phyloP scores from a whole-genome alignment of 1,140 invertebrate species.

The Drosophila orena region DNA sequence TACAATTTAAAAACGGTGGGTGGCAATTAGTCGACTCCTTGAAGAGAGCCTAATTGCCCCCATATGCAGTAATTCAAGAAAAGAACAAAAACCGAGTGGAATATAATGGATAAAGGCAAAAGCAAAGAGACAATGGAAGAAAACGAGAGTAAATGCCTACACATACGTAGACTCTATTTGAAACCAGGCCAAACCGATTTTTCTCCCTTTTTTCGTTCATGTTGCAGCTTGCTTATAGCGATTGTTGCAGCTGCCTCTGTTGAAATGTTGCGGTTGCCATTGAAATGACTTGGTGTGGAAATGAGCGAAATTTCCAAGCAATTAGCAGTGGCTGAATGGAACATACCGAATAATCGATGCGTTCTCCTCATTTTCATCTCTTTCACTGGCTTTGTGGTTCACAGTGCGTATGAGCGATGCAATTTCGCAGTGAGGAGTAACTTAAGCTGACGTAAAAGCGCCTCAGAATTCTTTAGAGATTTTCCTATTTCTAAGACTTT shows the following conservation, averaged over 20 bases:
- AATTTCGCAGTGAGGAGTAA: background rate
- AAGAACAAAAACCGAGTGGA: constrained; percentile 17
- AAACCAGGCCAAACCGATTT: constrained; percentile 60
- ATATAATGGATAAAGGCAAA: constrained; percentile 9
- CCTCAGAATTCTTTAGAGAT: background rate
- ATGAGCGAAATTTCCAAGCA: constrained; percentile 79
- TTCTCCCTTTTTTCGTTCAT: constrained; percentile 6
- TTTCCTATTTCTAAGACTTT: too few species aligned
- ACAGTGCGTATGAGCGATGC: constrained; percentile 28
- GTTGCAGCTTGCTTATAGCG: constrained; percentile 41
- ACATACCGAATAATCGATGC: constrained; percentile 32
- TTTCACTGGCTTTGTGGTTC: background rate
- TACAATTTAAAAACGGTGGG: background rate
- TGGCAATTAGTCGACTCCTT: constrained; percentile 3
- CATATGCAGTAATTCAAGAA: constrained; percentile 36
- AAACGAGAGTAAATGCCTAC: constrained; percentile 52
- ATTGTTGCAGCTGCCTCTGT: constrained; percentile 49
- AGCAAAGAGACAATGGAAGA: constrained; percentile 19
- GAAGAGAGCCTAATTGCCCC: background rate
- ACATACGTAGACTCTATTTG: constrained; percentile 45
- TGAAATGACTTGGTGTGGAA: constrained; percentile 70
- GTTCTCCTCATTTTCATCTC: constrained; percentile 18
- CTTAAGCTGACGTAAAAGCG: background rate
- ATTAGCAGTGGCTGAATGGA: constrained; percentile 59
- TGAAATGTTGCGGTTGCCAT: constrained; percentile 68